Evolutionary conservation across 1,140 invertebrate species (phyloP).

Genomic region (Trichonephila clavipes): DNA sequence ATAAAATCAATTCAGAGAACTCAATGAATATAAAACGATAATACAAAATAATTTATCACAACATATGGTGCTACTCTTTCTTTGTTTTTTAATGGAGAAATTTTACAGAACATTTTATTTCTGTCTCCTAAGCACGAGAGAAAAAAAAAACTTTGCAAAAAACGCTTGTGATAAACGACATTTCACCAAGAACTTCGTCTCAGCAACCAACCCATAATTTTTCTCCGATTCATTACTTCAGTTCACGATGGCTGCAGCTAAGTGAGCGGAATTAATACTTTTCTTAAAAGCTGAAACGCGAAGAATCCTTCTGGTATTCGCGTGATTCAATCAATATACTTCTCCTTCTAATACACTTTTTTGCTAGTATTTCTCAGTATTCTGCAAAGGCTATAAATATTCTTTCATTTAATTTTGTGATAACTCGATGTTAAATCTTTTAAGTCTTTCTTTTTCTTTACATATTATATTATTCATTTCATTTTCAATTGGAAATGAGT

Average conservation of each 20-base stretch:
- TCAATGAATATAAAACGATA: no score
- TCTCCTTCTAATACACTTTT: background rate
- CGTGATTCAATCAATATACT: constrained; percentile 47
- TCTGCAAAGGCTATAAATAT: constrained; percentile 7
- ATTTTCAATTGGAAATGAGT: background rate
- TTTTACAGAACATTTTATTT: background rate
- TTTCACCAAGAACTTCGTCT: constrained; percentile 30
- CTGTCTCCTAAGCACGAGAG: no score
- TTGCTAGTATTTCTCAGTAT: background rate
- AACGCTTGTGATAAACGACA: constrained; percentile 41
- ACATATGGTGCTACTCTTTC: background rate
- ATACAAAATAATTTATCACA: background rate
- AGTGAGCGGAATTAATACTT: constrained; percentile 68
- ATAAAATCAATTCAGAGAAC: no score
- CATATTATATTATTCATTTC: constrained; percentile 16
- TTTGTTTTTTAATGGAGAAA: background rate
- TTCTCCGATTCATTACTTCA: constrained; percentile 46
- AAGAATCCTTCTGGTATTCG: constrained; percentile 36
- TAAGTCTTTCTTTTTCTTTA: background rate
- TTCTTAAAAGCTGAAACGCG: constrained; percentile 54
- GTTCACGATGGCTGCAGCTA: constrained; percentile 26
- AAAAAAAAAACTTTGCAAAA: background rate
- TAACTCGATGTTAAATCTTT: constrained; percentile 37
- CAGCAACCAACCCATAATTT: constrained; percentile 45
- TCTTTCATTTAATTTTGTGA: constrained; percentile 45